A percentile compares a stretch with the other conserved stretches of the same genome.
phyloP scores from a whole-genome alignment of 2,888 invertebrate genomes.

The Phortica okadai region DNA sequence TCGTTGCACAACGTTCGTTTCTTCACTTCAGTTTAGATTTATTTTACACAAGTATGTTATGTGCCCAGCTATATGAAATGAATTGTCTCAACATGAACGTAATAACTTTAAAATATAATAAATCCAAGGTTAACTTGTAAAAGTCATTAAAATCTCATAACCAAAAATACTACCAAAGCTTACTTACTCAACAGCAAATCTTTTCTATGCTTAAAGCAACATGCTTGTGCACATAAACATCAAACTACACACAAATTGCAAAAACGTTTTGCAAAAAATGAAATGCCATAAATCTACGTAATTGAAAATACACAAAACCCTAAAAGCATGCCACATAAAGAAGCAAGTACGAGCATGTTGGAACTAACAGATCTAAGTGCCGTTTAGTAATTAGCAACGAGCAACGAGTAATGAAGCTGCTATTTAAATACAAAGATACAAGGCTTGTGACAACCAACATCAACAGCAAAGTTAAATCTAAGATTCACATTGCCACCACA shows the following conservation, averaged over 20 bases:
- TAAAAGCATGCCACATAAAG: slow-evolving; percentile 17
- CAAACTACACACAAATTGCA: background rate
- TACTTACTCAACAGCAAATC: too few species aligned
- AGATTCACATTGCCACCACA: background rate
- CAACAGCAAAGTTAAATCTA: background rate
- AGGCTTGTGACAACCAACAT: background rate
- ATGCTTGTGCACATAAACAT: too few species aligned
- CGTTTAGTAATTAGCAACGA: background rate
- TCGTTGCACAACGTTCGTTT: slow-evolving; percentile 16
- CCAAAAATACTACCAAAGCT: background rate
- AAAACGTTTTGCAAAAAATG: background rate
- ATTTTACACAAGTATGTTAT: background rate
- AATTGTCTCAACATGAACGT: too few species aligned
- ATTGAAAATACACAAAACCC: slow-evolving; percentile 14
- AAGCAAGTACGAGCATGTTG: background rate
- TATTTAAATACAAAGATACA: background rate
- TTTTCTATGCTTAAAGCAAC: background rate
- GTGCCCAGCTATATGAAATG: too few species aligned
- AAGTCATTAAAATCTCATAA: background rate
- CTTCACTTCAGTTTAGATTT: slow-evolving; percentile 7
- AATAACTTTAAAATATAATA: too few species aligned
- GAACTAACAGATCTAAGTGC: background rate
- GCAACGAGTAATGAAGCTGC: background rate
- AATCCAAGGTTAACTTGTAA: background rate
- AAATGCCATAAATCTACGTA: background rate